Base-by-base conservation (phyloP, 2,113 vertebrate genomes). In the Carlito syrichta region DNA sequence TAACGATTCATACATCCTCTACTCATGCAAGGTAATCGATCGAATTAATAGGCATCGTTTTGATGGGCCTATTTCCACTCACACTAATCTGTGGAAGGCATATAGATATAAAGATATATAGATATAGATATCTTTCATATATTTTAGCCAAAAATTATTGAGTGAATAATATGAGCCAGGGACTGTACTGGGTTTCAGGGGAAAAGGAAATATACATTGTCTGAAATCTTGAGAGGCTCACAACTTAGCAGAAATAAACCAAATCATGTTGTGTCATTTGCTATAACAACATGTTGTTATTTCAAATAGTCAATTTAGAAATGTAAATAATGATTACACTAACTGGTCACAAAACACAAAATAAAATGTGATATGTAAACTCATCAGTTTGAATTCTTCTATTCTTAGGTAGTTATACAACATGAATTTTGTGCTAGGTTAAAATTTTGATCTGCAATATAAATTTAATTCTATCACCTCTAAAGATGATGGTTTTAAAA, bases 281-380 rank as follows among this genome's bases (percentile, higher is more conserved):
- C n/a, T 69, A 11, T 56, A 43, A 58, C 6, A 68, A n/a, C 4
- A 30, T 17, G 6, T 20, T 81, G 17, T 50, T 89, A 40, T 83
- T 77, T 77, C 43, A 79, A 83, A 86, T 94, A 86, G 10, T 73
- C 16, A 63, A 40, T 96, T 97, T 98, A 89, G 93, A 98, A 98
- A 97, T 94, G 91, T 89, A 97, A 97, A 94, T 96, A 97, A 97
- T 95, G 86, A 97, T 94, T 96, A 96, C 89, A 96, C 96, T 96
- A 97, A 96, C 86, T 96, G 89, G 95, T 97, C 97, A 96, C 93
- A 98, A 98, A 98, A 96, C 96, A 98, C 94, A 98, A 98, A 97
- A 98, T 96, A 94, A 98, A 96, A 97, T 96, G 17, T 82, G 83
- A 98, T 97, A 91, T 89, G 66, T 97, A 95, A 98, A 89, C 93